Evolutionary conservation across 2,113 vertebrate species (phyloP).

Genomic region (Leucosticte australis): DNA sequence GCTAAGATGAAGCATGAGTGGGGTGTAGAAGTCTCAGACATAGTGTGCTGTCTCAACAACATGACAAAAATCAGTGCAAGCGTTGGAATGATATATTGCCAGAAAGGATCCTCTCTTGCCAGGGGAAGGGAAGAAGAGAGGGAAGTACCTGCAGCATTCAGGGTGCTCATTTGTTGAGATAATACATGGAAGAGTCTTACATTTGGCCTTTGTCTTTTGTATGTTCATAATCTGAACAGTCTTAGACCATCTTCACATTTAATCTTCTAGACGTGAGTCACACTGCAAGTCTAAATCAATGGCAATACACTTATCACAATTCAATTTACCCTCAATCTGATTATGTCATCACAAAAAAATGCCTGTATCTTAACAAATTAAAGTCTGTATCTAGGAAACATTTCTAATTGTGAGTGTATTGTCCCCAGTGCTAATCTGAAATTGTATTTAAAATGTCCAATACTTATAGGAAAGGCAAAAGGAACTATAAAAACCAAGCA

Average conservation of each 20-base stretch:
- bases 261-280: neutral
- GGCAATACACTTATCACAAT: slow-evolving; percentile 42
- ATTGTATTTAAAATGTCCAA: neutral
- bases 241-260: slow-evolving; percentile 29
- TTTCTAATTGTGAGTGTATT: neutral
- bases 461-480: slow-evolving; percentile 35
- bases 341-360: slow-evolving; percentile 10
- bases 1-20: neutral
- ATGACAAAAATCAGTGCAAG: neutral
- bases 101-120: neutral
- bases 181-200: neutral
- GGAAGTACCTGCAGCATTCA: neutral
- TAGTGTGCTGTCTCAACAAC: neutral
- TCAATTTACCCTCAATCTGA: slow-evolving; percentile 46
- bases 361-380: slow-evolving; percentile 9
- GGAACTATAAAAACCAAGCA: neutral
- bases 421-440: neutral
- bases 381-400: slow-evolving; percentile 17
- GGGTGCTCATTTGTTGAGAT: neutral
- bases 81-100: neutral
- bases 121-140: neutral
- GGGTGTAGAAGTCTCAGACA: neutral
- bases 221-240: neutral
- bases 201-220: slow-evolving; percentile 14
- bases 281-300: slow-evolving; percentile 20